Base-by-base conservation (phyloP, 2,888 invertebrate species). In the Seira ritae region DNA sequence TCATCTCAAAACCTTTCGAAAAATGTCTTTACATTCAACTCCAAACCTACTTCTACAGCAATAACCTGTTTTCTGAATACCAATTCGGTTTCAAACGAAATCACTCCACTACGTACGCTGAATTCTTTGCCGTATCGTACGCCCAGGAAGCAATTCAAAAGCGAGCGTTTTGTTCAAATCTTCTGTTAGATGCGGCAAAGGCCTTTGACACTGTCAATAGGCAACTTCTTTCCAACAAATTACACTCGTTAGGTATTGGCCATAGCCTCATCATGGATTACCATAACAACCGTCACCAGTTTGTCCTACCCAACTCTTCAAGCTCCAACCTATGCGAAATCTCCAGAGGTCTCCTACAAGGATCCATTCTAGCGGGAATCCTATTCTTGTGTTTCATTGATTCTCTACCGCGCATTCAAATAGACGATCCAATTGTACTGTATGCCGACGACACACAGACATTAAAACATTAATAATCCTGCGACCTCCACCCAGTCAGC, bases 151-250 rank as follows among this genome's bases (percentile, higher is more conserved):
- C 22, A 6, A 6, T 74, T 1, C 0, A 37, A 23, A 42, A 60
- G 15, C n/a, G 19, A n/a, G 22, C 31, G 8, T 0, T 22, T 3
- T 42, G 20, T 23, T 68, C 62, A 15, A 62, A 68, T 12, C 24
- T 76, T 19, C n/a, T 55, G 2, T 8, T 84, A 23, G 84, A 84
- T 31, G 55, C 79, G n/a, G 46, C 12, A n/a, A 84, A 84, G 22
- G 73, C 69, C 1, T 84, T 70, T 70, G 79, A 79, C 24, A 72
- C 46, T 10, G 22, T 50, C 0, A 19, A 37, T 71, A 17, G 46
- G 1, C 6, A 37, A 17, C 17, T 78, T 8, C 46, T 78, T 4
- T 1, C n/a, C 19, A 10, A 23, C 12, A 77, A 77, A 20, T 24
- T 69, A 8, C 22, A 67, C 1, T 31, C 31, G 66, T 10, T 65